Conservation (phyloP, 2,113 vertebrate genomes). For the Corythoichthys intestinalis region DNA sequence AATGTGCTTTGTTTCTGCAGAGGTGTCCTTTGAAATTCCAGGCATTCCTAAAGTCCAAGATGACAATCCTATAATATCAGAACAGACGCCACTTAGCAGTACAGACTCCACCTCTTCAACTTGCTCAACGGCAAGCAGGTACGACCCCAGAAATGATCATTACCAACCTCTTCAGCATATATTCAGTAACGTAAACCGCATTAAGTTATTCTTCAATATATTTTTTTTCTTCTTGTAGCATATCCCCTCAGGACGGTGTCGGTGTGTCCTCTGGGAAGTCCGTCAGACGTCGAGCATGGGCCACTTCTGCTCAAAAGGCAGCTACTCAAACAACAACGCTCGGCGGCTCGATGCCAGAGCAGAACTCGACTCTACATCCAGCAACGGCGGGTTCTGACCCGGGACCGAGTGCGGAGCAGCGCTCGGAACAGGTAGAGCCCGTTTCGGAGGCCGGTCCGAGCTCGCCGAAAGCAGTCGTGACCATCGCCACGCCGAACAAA, state of each 20-base stretch:
- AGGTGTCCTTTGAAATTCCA: constrained; percentile 66
- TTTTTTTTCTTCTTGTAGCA: constrained; percentile 43
- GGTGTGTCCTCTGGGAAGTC: constrained; percentile 36
- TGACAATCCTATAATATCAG: constrained; percentile 7
- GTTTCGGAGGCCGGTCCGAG: constrained; percentile 36
- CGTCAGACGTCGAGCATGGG: constrained; percentile 51
- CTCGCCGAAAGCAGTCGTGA: constrained; percentile 40
- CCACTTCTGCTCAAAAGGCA: constrained; percentile 17
- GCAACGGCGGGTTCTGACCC: constrained; percentile 10
- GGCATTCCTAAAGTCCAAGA: constrained; percentile 34
- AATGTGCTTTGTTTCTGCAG: constrained; percentile 41
- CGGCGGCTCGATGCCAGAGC: not conserved
- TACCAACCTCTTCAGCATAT: too few species aligned
- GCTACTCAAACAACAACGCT: constrained; percentile 7
- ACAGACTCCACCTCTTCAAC: constrained; percentile 30
- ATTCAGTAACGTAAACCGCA: not conserved
- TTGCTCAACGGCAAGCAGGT: constrained; percentile 66
- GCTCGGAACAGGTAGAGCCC: constrained; percentile 40
- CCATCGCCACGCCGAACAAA: constrained; percentile 51
- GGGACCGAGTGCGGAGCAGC: constrained; percentile 18
- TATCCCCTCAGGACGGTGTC: constrained; percentile 45
- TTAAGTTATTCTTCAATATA: not conserved
- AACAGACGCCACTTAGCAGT: constrained; percentile 36
- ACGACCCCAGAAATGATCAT: not conserved
- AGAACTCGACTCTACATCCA: not conserved